Evolutionary conservation across 2,888 invertebrate species (phyloP), one percentile per base, ranked within the genome.

Genomic region (Perithous albicinctus): DNA sequence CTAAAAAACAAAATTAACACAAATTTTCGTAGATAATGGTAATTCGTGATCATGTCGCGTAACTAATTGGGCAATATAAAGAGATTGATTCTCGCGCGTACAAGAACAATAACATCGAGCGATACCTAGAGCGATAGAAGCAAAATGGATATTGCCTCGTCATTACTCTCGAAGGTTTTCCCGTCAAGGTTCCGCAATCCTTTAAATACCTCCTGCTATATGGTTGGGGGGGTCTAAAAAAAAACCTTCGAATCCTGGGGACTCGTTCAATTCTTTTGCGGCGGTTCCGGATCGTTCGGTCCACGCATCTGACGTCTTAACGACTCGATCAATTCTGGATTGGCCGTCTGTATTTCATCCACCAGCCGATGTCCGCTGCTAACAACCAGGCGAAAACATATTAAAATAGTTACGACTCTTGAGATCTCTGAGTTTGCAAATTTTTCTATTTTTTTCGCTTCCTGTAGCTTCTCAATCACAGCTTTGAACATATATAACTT

Each of bases 281-380:
- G 87, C 56, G 91, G 90, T 64, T 92, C 90, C 10, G 90, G 87
- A 80, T 92, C 89, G 20, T 91, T 90, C 12, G 89, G 85, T 69
- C 89, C 89, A 15, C 89, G 90, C 93, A 95, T 94, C 90, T 95
- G 95, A 61, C 93, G 94, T 76, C 97, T 94, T 80, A 98, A 93
- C 89, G 96, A 95, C 83, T 97, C 97, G 35, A 97, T 96, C 56
- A 98, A 93, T 78, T 97, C 96, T 0, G 98, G 98, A 93, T 98
- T 97, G 18, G 95, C 94, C 59, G 94, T 94, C 90, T 97, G 96
- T 95, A 98, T 96, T 91, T 97, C 96, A 89, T 96, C 95, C 7
- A 97, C 97, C 75, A 98, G 93, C 84, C 96, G 96, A 91, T 97
- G 97, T 0, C 97, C 97, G 18, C 94, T 96, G 93, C 82, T 94